Percentiles rank a stretch among this genome's conserved stretches.
phyloP scores from a whole-genome alignment of 2,113 vertebrate genomes.

The Seriola rivoliana region DNA sequence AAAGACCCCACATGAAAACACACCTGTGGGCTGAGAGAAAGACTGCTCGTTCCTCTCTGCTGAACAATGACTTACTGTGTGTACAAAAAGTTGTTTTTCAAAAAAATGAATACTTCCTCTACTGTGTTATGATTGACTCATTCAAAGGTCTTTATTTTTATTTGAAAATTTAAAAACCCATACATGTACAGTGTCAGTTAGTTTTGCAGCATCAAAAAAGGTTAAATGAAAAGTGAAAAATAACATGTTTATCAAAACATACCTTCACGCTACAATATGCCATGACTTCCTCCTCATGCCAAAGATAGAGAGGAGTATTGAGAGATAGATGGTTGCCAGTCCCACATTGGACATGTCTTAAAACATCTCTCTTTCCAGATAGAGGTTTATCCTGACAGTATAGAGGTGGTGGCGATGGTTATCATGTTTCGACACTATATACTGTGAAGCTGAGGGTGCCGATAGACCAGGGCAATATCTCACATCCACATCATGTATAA shows the following conservation, averaged over 20 bases:
- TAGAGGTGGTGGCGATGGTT: slow-evolving; percentile 21
- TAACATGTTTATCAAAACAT: slow-evolving; percentile 48
- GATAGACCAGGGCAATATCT: slow-evolving; percentile 9
- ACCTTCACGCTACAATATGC: slow-evolving; percentile 37
- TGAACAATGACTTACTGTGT: slow-evolving; percentile 28
- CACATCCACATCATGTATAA: slow-evolving; percentile 19
- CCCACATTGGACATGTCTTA: slow-evolving; percentile 41
- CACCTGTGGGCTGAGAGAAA: slow-evolving; percentile 25
- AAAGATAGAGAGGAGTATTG: slow-evolving; percentile 17
- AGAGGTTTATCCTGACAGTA: slow-evolving; percentile 20
- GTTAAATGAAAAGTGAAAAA: slow-evolving; percentile 5
- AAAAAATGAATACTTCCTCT: neutral
- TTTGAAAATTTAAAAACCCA: neutral
- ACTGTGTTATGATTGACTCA: neutral
- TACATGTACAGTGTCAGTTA: no score
- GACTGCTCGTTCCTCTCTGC: slow-evolving; percentile 5
- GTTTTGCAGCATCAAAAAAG: neutral
- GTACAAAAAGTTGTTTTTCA: neutral
- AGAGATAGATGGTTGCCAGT: slow-evolving; percentile 36
- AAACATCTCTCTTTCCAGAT: slow-evolving; percentile 26
- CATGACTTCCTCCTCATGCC: slow-evolving; percentile 43
- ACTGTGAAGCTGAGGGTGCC: slow-evolving; percentile 31
- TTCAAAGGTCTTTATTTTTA: neutral
- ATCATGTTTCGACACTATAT: slow-evolving; percentile 19
- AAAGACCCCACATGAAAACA: slow-evolving; percentile 53